These are phyloP conservation scores for Coelinius sp. DNA, from an alignment of 2,888 invertebrate genomes.

Conservation along the genomic window DNA sequence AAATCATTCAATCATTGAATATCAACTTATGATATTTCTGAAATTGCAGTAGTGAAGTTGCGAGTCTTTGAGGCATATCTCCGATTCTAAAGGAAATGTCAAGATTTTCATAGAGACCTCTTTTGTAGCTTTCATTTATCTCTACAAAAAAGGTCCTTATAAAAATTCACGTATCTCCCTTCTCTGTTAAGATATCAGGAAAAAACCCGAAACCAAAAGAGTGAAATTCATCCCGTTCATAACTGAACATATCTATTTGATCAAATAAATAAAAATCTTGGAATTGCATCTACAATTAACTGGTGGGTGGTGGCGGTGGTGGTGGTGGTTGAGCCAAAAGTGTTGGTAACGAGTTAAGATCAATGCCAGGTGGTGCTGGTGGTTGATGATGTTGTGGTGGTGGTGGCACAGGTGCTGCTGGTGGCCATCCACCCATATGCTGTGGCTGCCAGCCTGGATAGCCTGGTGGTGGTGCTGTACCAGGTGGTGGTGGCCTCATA, in stretches of 20 bases:
- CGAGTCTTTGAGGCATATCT: background rate
- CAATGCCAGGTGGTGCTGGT: conserved; percentile 72
- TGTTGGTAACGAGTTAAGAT: conserved; percentile 73
- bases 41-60: no score
- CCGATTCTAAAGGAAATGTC: background rate
- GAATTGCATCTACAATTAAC: conserved; percentile 62
- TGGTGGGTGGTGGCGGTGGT: conserved; percentile 76
- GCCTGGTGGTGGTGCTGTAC: conserved; percentile 66
- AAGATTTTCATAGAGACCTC: background rate
- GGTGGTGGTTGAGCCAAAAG: conserved; percentile 80
- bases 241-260: no score
- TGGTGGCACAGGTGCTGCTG: conserved; percentile 72
- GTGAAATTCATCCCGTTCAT: no score
- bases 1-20: background rate
- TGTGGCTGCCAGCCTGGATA: conserved; percentile 62
- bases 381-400: conserved; percentile 71
- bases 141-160: background rate
- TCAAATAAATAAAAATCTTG: no score
- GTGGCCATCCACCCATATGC: conserved; percentile 65
- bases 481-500: conserved; percentile 67
- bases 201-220: background rate
- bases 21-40: no score
- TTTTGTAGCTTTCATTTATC: background rate
- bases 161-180: background rate
- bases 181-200: background rate